phyloP scores from a whole-genome alignment of 2,113 vertebrate species.

The Phycodurus eques region DNA sequence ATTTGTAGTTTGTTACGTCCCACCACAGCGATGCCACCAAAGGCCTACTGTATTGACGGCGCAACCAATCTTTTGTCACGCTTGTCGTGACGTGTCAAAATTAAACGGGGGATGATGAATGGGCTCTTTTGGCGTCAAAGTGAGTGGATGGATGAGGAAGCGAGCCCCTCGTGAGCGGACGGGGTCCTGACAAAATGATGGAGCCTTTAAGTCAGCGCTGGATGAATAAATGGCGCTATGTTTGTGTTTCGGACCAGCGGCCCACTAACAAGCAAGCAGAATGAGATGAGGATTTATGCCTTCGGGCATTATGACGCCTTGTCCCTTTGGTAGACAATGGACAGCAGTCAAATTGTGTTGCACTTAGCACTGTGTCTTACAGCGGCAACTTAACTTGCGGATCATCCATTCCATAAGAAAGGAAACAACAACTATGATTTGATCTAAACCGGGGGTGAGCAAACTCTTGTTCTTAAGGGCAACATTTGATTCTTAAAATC shows the following conservation, averaged over 20 bases:
- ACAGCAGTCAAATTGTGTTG: background rate
- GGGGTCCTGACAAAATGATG: slow-evolving; percentile 39
- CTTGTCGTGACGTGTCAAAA: slow-evolving; percentile 28
- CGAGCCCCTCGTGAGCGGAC: slow-evolving; percentile 28
- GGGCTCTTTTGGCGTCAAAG: slow-evolving; percentile 23
- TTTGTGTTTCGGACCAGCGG: slow-evolving; percentile 27
- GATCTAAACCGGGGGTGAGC: background rate
- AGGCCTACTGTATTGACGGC: slow-evolving; percentile 10
- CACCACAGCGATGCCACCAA: background rate
- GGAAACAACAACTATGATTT: background rate
- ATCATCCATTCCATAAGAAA: background rate
- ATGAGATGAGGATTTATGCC: slow-evolving; percentile 7
- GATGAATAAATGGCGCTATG: slow-evolving; percentile 41
- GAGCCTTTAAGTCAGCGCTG: slow-evolving; percentile 34
- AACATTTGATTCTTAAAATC: no score
- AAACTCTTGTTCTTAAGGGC: no score
- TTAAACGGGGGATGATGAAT: slow-evolving; percentile 50
- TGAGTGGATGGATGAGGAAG: slow-evolving; percentile 40
- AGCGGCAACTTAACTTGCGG: background rate
- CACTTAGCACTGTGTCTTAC: background rate
- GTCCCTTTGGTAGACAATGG: background rate
- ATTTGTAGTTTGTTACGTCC: no score
- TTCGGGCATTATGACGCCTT: background rate
- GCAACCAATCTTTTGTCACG: slow-evolving; percentile 33
- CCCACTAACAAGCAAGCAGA: slow-evolving; percentile 6